phyloP scores from a whole-genome alignment of 1,140 invertebrate genomes.

The Teleogryllus occipitalis region DNA sequence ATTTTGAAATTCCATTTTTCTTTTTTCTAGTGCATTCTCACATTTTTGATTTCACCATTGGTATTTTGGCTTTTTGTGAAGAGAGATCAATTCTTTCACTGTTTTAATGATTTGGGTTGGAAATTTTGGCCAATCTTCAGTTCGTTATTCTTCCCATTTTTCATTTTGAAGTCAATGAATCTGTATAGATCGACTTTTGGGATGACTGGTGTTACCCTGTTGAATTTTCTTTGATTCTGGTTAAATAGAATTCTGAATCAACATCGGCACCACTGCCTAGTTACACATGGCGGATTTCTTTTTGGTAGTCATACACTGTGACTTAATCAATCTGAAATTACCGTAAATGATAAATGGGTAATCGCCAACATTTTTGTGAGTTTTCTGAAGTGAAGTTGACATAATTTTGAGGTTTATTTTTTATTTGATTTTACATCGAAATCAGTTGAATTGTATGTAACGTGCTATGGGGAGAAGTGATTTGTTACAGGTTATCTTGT shows the following conservation, averaged over 20 bases:
- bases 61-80: too few species aligned
- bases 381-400: neutral
- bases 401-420: conserved; percentile 9
- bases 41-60: too few species aligned
- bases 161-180: neutral
- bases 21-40: too few species aligned
- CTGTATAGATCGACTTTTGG: neutral
- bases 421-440: too few species aligned
- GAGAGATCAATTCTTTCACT: too few species aligned
- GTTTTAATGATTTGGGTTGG: neutral
- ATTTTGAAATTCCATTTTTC: too few species aligned
- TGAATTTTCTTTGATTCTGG: neutral
- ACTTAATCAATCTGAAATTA: neutral
- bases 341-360: neutral
- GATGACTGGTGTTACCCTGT: neutral
- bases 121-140: neutral
- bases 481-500: too few species aligned
- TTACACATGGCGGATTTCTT: neutral
- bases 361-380: neutral
- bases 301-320: neutral
- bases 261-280: neutral
- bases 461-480: too few species aligned
- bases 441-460: too few species aligned
- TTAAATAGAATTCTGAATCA: neutral
- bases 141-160: conserved; percentile 7